These are phyloP conservation scores for Penelope pileata DNA, from an alignment of 2,113 vertebrate species.

Conservation along the genomic window DNA sequence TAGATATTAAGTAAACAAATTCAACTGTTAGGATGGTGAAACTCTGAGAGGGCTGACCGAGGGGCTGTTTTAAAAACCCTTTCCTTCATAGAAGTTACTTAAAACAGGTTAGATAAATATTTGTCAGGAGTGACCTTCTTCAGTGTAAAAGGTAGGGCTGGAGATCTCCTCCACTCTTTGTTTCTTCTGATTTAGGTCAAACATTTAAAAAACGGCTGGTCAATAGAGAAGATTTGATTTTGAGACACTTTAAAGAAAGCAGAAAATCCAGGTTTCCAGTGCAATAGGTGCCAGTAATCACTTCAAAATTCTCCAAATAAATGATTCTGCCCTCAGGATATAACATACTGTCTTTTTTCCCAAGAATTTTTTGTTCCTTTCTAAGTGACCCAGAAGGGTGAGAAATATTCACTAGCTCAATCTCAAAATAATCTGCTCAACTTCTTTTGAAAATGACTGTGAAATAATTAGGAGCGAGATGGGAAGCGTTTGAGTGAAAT, in stretches of 20 bases:
- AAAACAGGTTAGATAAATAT: background rate
- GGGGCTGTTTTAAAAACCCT: background rate
- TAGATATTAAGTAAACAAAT: conserved; percentile 5
- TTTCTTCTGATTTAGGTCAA: background rate
- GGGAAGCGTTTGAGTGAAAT: background rate
- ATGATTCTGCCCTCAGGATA: background rate
- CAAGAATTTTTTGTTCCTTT: background rate
- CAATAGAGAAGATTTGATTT: background rate
- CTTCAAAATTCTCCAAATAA: background rate
- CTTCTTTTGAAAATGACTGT: background rate
- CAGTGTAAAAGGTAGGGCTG: background rate
- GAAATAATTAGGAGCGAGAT: background rate
- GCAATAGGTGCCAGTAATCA: background rate
- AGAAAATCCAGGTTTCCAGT: background rate
- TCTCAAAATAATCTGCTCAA: background rate
- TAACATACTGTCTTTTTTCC: background rate
- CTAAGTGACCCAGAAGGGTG: background rate
- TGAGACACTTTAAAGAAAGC: background rate
- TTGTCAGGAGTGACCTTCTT: background rate
- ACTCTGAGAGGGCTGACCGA: background rate
- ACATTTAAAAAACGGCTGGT: background rate
- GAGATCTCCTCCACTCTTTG: background rate
- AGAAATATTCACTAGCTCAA: background rate
- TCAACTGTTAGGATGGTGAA: background rate
- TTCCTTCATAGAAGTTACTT: background rate